These are phyloP conservation scores for Cairina moschata DNA, from an alignment of 2,113 vertebrate genomes.

Conservation along the genomic window DNA sequence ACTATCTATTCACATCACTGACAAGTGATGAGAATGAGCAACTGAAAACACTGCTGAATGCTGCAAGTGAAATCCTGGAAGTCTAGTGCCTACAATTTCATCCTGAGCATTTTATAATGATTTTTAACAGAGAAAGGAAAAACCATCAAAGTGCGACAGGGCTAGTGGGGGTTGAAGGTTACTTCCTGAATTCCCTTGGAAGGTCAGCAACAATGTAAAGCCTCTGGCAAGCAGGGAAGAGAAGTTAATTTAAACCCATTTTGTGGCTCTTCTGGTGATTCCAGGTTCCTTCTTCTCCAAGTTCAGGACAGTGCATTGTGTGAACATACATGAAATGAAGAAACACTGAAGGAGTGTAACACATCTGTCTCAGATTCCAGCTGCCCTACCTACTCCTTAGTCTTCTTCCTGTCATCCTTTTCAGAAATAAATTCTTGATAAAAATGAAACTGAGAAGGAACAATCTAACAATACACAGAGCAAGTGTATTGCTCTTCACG, in stretches of 20 bases:
- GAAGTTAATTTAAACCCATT: background rate
- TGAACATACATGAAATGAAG: background rate
- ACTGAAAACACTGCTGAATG: background rate
- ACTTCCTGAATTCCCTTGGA: background rate
- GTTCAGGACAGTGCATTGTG: background rate
- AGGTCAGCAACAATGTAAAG: background rate
- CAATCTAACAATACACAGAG: background rate
- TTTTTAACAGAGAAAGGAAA: slow-evolving; percentile 3
- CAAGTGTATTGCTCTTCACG: too few species aligned
- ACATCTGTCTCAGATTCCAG: background rate
- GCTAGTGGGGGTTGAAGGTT: background rate
- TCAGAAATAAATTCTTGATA: background rate
- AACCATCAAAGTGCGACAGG: background rate
- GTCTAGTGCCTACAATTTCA: background rate
- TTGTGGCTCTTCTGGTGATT: background rate
- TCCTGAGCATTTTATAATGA: background rate
- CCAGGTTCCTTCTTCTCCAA: background rate
- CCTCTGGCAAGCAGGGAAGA: background rate
- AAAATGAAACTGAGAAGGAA: slow-evolving; percentile 21
- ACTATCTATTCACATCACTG: background rate
- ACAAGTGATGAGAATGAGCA: background rate
- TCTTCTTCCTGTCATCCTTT: background rate
- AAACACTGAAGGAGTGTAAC: background rate
- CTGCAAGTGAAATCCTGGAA: background rate
- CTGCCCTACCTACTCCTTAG: background rate